These are phyloP conservation scores for Philereme vetulata DNA, from an alignment of 2,888 invertebrate genomes.

Conservation along the genomic window DNA sequence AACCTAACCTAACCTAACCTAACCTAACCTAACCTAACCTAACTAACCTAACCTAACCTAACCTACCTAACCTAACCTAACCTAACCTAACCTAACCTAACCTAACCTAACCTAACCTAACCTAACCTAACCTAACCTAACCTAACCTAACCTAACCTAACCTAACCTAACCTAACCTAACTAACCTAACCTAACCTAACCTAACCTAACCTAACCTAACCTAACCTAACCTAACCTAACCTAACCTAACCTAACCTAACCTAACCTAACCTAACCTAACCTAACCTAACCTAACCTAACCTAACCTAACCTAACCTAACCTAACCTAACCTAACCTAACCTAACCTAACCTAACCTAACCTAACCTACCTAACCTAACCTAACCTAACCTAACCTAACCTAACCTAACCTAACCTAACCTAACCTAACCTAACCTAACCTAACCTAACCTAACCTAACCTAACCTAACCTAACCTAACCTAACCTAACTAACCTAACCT, in stretches of 20 bases:
- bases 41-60: conserved; percentile 10
- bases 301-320: conserved; percentile 30
- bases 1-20: conserved; percentile 7
- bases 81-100: conserved; percentile 14
- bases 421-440: too few relatives aligned
- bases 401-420: too few relatives aligned
- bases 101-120: conserved; percentile 26
- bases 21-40: conserved; percentile 7
- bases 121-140: conserved; percentile 31
- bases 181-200: conserved; percentile 30
- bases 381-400: conserved; percentile 21
- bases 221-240: conserved; percentile 27
- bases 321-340: conserved; percentile 28
- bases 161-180: conserved; percentile 29
- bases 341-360: conserved; percentile 1
- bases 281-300: conserved; percentile 29
- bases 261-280: conserved; percentile 29
- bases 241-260: conserved; percentile 30
- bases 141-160: conserved; percentile 26
- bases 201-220: conserved; percentile 29
- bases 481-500: too few relatives aligned
- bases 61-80: conserved; percentile 8
- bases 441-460: too few relatives aligned
- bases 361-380: too few relatives aligned
- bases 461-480: too few relatives aligned